phyloP scores from a whole-genome alignment of 2,113 vertebrate genomes.

The Delphinus delphis region DNA sequence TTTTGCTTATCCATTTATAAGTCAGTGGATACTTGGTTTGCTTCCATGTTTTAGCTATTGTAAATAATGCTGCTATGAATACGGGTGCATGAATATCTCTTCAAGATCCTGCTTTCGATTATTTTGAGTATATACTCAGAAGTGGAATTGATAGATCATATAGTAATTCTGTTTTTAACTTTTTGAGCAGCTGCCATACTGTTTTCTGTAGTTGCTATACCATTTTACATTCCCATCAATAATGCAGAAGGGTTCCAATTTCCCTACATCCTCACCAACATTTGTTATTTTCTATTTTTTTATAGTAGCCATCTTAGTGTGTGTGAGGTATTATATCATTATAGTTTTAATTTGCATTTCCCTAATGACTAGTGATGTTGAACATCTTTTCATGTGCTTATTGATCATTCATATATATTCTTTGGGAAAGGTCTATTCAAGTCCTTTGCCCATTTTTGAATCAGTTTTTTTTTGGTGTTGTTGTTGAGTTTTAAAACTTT shows the following conservation, averaged over 20 bases:
- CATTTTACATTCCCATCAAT: neutral
- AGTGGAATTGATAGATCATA: neutral
- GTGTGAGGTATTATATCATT: neutral
- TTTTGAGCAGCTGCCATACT: neutral
- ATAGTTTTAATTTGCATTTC: neutral
- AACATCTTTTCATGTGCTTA: neutral
- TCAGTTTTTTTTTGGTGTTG: no score
- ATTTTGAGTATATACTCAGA: neutral
- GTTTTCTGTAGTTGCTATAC: neutral
- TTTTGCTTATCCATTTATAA: neutral
- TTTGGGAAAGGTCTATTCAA: neutral
- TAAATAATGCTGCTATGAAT: neutral
- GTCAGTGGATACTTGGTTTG: neutral
- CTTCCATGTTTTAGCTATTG: neutral
- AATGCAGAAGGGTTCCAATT: neutral
- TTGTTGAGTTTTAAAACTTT: no score
- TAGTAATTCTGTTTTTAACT: neutral
- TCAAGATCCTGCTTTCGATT: neutral
- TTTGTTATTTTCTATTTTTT: neutral
- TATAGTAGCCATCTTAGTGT: neutral
- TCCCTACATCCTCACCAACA: neutral
- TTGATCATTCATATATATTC: neutral
- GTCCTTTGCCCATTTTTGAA: neutral
- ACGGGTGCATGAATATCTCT: neutral
- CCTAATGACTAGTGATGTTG: neutral